Evolutionary conservation across 2,113 vertebrate genomes (phyloP).

Genomic region (Pseudorhombus dupliciocellatus): DNA sequence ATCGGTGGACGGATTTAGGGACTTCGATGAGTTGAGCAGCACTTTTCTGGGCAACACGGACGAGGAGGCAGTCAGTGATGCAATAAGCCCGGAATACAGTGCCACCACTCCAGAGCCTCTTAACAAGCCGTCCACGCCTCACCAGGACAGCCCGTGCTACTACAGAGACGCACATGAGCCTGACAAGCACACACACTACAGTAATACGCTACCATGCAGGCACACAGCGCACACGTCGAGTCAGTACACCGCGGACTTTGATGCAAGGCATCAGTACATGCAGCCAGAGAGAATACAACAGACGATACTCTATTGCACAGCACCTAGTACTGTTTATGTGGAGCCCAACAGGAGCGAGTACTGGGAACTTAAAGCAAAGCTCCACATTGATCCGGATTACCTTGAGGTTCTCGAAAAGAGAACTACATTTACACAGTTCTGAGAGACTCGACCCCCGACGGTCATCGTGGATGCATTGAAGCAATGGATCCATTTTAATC

Average conservation of each 20-base stretch:
- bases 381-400: constrained; percentile 98
- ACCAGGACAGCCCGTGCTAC: constrained; percentile 88
- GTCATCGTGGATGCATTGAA: constrained; percentile 14
- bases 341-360: constrained; percentile 96
- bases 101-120: constrained; percentile 90
- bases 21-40: constrained; percentile 92
- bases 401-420: constrained; percentile 99
- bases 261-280: constrained; percentile 88
- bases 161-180: constrained; percentile 90
- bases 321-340: constrained; percentile 92
- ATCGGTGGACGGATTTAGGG: constrained; percentile 88
- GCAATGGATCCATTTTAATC: constrained; percentile 35
- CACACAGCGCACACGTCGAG: constrained; percentile 85
- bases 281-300: constrained; percentile 92
- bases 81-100: constrained; percentile 90
- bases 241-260: constrained; percentile 90
- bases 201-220: constrained; percentile 89
- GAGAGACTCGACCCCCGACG: constrained; percentile 57
- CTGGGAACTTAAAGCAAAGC: constrained; percentile 97
- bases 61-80: constrained; percentile 84
- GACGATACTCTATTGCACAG: constrained; percentile 90
- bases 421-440: constrained; percentile 98
- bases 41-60: constrained; percentile 87
- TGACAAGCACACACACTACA: constrained; percentile 86
- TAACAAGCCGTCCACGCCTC: constrained; percentile 85